Evolutionary conservation across 2,113 vertebrate genomes (phyloP).

Genomic region (rat (Rattus norvegicus)): GRCr8 NC_086033.1:56608001-56608500

Average conservation of each 20-base stretch:
- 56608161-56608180: neutral
- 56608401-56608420: neutral
- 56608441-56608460: neutral
- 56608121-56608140: neutral
- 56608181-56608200: neutral
- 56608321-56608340: neutral
- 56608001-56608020: neutral
- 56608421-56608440: neutral
- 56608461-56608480: neutral
- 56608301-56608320: conserved; percentile 37
- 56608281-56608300: conserved; percentile 15
- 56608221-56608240: neutral
- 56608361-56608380: neutral
- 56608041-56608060: neutral
- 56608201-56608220: neutral
- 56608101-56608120: neutral
- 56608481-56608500: neutral
- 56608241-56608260: conserved; percentile 1
- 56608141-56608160: neutral
- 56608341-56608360: conserved; percentile 12
- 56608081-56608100: neutral
- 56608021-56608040: neutral
- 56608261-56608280: conserved; percentile 11
- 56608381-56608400: neutral
- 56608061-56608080: neutral